A percentile compares a stretch with the other conserved stretches of the same genome.
Conservation (phyloP, 2,888 invertebrate genomes). For the Scaptodrosophila latifasciaeformis region DNA sequence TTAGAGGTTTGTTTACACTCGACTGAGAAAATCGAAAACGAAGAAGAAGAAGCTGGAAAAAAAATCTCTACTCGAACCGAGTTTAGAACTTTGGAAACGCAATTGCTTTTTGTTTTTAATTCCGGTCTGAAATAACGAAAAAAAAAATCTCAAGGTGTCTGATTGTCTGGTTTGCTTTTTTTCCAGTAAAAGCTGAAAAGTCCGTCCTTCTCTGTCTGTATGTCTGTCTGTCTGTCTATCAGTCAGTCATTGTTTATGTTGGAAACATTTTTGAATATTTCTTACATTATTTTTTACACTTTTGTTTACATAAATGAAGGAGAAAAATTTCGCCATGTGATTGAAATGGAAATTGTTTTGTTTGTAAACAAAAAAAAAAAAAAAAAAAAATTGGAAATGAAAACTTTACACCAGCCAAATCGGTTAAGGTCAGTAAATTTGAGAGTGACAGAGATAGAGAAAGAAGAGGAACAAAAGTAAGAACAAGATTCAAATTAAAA, state of each 20-base stretch:
- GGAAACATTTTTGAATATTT: not conserved
- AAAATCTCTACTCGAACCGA: too few relatives aligned
- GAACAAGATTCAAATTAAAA: not conserved
- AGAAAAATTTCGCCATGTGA: constrained; percentile 5
- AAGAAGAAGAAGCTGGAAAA: too few relatives aligned
- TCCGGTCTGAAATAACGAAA: not conserved
- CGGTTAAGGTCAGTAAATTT: constrained; percentile 18
- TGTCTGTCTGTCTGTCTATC: too few relatives aligned
- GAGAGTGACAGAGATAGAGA: constrained; percentile 2
- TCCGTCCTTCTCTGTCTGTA: too few relatives aligned
- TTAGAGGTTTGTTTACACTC: constrained; percentile 55
- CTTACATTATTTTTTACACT: not conserved
- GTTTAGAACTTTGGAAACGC: not conserved
- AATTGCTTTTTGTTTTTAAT: not conserved
- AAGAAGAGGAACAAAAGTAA: constrained; percentile 1
- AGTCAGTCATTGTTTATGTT: constrained; percentile 3
- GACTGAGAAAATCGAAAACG: not conserved
- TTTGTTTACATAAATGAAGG: constrained; percentile 7
- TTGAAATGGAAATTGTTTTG: constrained; percentile 8
- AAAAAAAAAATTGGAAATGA: too few relatives aligned
- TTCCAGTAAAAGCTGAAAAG: too few relatives aligned
- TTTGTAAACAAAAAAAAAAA: too few relatives aligned
- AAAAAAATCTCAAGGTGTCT: too few relatives aligned
- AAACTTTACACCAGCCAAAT: not conserved
- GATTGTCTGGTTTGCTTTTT: too few relatives aligned